A percentile compares a stretch with the other conserved stretches of the same genome.
Conservation (phyloP, 1,140 invertebrate species). For the Drosophila pectinifera region DNA sequence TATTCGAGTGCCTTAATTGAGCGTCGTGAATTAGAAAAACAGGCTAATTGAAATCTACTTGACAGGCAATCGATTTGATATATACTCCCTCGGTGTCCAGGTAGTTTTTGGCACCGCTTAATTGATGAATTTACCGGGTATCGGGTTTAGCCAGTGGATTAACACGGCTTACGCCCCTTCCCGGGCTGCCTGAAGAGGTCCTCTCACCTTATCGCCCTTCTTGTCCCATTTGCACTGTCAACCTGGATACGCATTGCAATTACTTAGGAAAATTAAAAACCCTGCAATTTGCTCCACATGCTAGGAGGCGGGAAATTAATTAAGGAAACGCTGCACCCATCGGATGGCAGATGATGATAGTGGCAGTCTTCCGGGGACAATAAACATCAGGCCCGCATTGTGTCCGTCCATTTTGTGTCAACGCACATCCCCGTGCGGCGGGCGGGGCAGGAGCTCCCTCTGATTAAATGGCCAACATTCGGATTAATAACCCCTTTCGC, state of each 20-base stretch:
- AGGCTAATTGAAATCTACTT: constrained; percentile 58
- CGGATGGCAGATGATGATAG: constrained; percentile 47
- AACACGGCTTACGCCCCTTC: not conserved
- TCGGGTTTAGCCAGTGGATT: not conserved
- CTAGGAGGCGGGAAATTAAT: constrained; percentile 39
- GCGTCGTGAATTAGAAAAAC: constrained; percentile 60
- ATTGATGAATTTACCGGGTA: constrained; percentile 12
- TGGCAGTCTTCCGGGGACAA: constrained; percentile 33
- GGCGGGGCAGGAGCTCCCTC: constrained; percentile 6
- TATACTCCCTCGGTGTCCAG: not conserved
- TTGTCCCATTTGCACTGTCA: constrained; percentile 30
- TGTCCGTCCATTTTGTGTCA: constrained; percentile 33
- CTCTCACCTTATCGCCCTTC: constrained; percentile 19
- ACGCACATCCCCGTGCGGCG: constrained; percentile 1
- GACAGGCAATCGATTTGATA: constrained; percentile 35
- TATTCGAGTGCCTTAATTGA: constrained; percentile 71
- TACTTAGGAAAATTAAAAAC: constrained; percentile 74
- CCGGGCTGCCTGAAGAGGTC: too few species aligned
- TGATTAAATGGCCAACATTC: constrained; percentile 38
- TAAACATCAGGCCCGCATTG: constrained; percentile 35
- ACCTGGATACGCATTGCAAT: constrained; percentile 54
- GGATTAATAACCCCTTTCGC: constrained; percentile 20
- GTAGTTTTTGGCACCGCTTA: constrained; percentile 1
- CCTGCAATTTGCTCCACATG: constrained; percentile 26
- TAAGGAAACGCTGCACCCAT: constrained; percentile 41